Base-by-base conservation (phyloP, 1,140 invertebrate species). In the Drepana arcuata region DNA sequence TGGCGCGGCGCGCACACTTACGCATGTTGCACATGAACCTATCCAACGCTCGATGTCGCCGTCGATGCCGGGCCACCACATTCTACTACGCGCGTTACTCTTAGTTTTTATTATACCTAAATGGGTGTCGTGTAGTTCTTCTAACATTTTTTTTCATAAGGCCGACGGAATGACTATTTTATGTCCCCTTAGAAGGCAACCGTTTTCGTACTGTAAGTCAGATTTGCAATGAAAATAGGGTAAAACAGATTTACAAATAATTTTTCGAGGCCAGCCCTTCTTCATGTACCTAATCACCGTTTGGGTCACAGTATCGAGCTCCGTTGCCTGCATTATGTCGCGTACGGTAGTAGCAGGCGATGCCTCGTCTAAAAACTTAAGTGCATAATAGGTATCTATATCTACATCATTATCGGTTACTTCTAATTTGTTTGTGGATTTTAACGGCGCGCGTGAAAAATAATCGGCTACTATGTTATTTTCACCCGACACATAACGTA, bases 71-170 rank as follows among this genome's bases (percentile, higher is more conserved):
- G n/a, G n/a, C n/a, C 41, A 33, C 42, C 43, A 36, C 35, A 45
- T 41, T 14, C 39, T 30, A 37, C 21, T 21, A 6, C 48, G 27
- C 0, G 48, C 48, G 7, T 12, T 13, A 29, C 24, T 39, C 30
- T 48, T 48, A 12, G 40, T 48, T 39, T 48, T 48, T 1, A 43
- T 33, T 7, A 48, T 38, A 9, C 45, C 39, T 1, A 41, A 37
- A 33, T 47, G 44, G 5, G 27, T n/a, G 6, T 9, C 9, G 14
- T 48, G 45, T 5, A 48, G 24, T 16, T 48, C 45, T 4, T 33
- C 14, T 28, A 47, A 33, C 24, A 47, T 31, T 27, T 12, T 11
- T 18, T 36, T 11, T 7, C 37, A 18, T 37, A 29, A 26, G 16
- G 14, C 16, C 2, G 9, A 27, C 2, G 34, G 34, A 15, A 48